These are phyloP conservation scores for Galeopterus variegatus DNA, from an alignment of 2,113 vertebrate genomes.

Conservation along the genomic window DNA sequence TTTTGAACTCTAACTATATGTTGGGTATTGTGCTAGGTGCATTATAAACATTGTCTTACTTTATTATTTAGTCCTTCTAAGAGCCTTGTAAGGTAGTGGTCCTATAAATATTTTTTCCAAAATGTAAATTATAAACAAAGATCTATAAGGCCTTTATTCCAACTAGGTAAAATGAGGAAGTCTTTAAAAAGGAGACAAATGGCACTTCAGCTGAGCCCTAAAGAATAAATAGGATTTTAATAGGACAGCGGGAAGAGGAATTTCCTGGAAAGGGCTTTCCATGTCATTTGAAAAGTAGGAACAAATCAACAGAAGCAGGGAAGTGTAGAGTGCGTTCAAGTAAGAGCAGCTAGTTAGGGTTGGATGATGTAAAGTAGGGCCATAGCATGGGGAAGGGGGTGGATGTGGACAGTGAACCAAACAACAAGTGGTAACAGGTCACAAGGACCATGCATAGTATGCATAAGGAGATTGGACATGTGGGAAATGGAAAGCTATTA, in stretches of 20 bases:
- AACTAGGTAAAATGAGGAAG: background rate
- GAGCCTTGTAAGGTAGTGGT: background rate
- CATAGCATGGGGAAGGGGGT: no score
- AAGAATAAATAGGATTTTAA: slow-evolving; percentile 15
- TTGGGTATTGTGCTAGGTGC: background rate
- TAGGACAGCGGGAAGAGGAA: background rate
- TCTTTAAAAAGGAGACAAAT: background rate
- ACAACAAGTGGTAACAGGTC: background rate
- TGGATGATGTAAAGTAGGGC: background rate
- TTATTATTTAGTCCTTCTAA: slow-evolving; percentile 37
- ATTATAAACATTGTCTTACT: slow-evolving; percentile 25
- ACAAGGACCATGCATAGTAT: background rate
- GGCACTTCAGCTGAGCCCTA: background rate
- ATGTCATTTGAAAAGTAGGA: background rate
- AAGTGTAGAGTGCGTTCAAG: background rate
- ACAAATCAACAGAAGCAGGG: background rate
- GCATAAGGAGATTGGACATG: background rate
- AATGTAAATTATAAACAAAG: slow-evolving; percentile 8
- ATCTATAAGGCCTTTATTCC: background rate
- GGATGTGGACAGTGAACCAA: background rate
- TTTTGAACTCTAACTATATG: background rate
- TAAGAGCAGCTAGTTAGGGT: background rate
- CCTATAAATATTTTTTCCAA: background rate
- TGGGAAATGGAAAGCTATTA: background rate
- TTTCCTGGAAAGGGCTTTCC: background rate